Evolutionary conservation across 2,113 vertebrate genomes (phyloP), one percentile per base, ranked within the genome.

Genomic region (Sander lucioperca): DNA sequence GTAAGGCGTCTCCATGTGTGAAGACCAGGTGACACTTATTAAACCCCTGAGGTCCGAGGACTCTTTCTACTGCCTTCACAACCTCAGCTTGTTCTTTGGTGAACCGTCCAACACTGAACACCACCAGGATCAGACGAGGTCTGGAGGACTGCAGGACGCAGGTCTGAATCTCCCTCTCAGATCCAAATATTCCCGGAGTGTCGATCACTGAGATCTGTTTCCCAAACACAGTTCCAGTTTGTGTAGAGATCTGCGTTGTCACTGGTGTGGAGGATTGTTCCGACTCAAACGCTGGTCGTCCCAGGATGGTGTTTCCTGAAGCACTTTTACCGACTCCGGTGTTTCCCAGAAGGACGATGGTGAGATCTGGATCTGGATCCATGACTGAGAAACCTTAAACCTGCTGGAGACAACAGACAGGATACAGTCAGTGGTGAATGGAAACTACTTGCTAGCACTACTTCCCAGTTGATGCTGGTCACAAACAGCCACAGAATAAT

Each of bases 141-240:
- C 36, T 10, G 0, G 57, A 47, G 80, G 14, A 19, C 21, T 33
- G 33, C 33, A 33, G 33, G 8, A 39, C 57, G 70, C 8, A 1
- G 3, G 50, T 33, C 33, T 33, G 18, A 43, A 76, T 50, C 5
- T 7, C 33, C 5, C 33, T 33, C 33, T 56, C 14, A 33, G 5
- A 33, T 33, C 13, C 36, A 1, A 82, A 36, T 48, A 82, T 70
- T 14, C 50, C 80, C 8, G 80, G 80, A 53, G 80, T 82, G 36
- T 82, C 80, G 2, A 70, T 1, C 23, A 82, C 72, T 23, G 65
- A 48, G 33, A 76, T 47, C 57, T 5, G 36, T 33, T 36, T 54
- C 21, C 36, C 80, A 14, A 56, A 54, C 47, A 76, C 48, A 16
- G 0, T 4, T 8, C 3, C 71, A 9, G 7, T 18, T 1, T 6